Conservation (phyloP, 2,113 vertebrate genomes). For the Macrotis lagotis region DNA sequence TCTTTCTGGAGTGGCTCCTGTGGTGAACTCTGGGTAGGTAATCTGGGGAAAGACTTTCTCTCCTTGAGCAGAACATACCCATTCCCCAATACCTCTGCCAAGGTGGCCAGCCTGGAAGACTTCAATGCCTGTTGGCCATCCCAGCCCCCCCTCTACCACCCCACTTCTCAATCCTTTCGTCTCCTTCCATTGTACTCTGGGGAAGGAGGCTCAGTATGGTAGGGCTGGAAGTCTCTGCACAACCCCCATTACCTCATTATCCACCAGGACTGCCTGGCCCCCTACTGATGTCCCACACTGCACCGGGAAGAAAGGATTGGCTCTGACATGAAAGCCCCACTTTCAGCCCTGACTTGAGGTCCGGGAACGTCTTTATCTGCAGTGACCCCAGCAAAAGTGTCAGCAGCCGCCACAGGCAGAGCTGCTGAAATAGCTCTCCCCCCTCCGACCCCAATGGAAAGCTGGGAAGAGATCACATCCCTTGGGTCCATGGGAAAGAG, state of each 20-base stretch:
- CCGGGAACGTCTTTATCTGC: conserved; percentile 63
- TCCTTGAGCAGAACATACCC: background rate
- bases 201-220: background rate
- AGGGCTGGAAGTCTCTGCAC: conserved; percentile 10
- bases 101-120: conserved; percentile 43
- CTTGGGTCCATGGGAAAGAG: conserved; percentile 60
- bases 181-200: background rate
- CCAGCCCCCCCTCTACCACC: background rate
- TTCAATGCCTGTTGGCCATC: background rate
- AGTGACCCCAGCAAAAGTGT: conserved; percentile 66
- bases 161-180: background rate
- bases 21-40: background rate
- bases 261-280: conserved; percentile 15
- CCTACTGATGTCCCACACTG: conserved; percentile 50
- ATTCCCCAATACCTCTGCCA: conserved; percentile 44
- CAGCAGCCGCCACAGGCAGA: conserved; percentile 8
- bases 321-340: conserved; percentile 69
- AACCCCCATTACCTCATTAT: conserved; percentile 53
- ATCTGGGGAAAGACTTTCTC: background rate
- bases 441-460: conserved; percentile 5
- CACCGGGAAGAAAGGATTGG: conserved; percentile 69
- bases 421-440: conserved; percentile 41
- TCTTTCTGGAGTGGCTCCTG: background rate
- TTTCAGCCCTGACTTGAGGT: conserved; percentile 58
- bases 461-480: conserved; percentile 54